Evolutionary conservation across 2,113 vertebrate species (phyloP).

Genomic region (Phasianus colchicus): DNA sequence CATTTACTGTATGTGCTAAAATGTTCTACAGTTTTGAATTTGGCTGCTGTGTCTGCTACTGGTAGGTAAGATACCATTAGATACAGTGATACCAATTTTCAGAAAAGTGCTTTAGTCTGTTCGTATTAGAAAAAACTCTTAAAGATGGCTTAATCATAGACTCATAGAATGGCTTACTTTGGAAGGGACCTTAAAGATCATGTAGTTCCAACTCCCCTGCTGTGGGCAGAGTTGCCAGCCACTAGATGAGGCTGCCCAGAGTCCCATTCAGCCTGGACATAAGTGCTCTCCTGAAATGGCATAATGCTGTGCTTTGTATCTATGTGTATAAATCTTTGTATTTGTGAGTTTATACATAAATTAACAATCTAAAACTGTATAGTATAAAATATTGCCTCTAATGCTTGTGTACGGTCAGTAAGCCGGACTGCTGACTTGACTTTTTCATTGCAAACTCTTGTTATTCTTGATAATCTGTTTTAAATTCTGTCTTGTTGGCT

Average conservation of each 20-base stretch:
- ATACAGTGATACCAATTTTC: background rate
- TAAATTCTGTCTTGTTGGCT: background rate
- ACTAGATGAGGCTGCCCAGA: no score
- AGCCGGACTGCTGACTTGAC: background rate
- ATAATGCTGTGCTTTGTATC: background rate
- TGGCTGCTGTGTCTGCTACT: background rate
- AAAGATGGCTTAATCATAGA: background rate
- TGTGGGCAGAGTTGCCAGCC: no score
- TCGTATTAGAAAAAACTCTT: background rate
- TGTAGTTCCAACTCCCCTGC: no score
- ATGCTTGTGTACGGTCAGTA: background rate
- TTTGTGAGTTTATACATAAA: background rate
- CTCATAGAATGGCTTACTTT: no score
- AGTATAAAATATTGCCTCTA: background rate
- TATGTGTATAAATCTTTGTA: background rate
- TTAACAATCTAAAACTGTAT: background rate
- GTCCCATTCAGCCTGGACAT: no score
- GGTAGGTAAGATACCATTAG: background rate
- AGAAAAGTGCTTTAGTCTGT: background rate
- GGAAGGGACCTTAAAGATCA: no score
- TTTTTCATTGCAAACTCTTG: background rate
- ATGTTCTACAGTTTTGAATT: background rate
- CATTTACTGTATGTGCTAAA: conserved; percentile 12
- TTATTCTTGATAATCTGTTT: background rate
- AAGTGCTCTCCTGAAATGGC: background rate